Evolutionary conservation across 2,888 invertebrate species (phyloP).

Genomic region (Xestia sexstrigata): DNA sequence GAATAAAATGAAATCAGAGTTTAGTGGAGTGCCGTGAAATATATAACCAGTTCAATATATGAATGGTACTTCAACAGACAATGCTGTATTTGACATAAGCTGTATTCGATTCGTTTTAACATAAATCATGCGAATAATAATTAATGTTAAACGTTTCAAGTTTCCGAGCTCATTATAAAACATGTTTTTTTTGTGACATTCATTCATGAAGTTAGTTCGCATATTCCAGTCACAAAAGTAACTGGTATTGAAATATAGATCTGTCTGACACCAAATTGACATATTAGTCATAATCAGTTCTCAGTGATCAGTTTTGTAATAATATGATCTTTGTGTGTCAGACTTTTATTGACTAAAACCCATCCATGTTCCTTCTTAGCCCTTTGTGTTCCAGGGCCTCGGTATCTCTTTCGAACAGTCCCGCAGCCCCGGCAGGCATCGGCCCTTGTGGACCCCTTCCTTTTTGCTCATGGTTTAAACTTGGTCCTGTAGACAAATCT

Average conservation of each 20-base stretch:
- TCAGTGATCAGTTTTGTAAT: not conserved
- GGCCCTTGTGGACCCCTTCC: too few relatives aligned
- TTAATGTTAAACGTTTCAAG: not conserved
- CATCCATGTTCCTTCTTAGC: too few relatives aligned
- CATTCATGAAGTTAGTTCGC: too few relatives aligned
- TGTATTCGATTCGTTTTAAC: not conserved
- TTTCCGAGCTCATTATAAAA: not conserved
- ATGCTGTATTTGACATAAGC: not conserved
- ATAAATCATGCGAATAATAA: constrained; percentile 12
- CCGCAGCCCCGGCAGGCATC: too few relatives aligned
- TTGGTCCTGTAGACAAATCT: not conserved
- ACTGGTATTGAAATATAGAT: not conserved
- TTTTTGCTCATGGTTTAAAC: not conserved
- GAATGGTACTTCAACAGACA: constrained; percentile 42
- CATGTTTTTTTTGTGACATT: not conserved
- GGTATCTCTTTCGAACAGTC: too few relatives aligned
- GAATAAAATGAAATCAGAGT: constrained; percentile 72
- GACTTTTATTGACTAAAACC: too few relatives aligned
- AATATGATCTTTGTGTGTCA: not conserved
- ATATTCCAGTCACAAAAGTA: not conserved
- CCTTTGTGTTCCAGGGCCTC: too few relatives aligned
- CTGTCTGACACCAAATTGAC: not conserved
- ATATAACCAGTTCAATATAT: constrained; percentile 37
- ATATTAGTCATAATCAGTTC: not conserved
- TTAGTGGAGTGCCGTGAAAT: constrained; percentile 63